Percentiles rank a stretch among this genome's conserved stretches.
Conservation (phyloP, 2,113 vertebrate genomes). For the Salvelinus namaycush region DNA sequence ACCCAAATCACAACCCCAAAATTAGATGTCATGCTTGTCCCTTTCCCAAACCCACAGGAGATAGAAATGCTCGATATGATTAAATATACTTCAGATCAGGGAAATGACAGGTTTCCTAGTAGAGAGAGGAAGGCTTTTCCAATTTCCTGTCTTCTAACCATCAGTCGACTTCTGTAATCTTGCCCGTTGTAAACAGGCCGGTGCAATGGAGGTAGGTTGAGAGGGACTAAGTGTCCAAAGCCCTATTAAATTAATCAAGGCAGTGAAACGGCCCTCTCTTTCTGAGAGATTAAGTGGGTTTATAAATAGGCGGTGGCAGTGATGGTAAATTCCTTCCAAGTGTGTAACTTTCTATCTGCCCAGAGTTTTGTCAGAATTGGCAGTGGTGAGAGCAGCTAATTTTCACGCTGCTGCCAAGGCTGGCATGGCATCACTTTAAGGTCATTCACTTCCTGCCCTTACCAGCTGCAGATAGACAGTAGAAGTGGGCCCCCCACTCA, state of each 20-base stretch:
- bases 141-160: slow-evolving; percentile 25
- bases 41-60: slow-evolving; percentile 22
- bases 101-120: slow-evolving; percentile 20
- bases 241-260: slow-evolving; percentile 47
- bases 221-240: slow-evolving; percentile 20
- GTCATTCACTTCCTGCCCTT: not conserved
- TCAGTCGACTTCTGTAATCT: slow-evolving; percentile 31
- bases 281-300: slow-evolving; percentile 44
- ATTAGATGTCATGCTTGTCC: slow-evolving; percentile 40
- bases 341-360: slow-evolving; percentile 23
- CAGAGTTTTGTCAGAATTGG: slow-evolving; percentile 32
- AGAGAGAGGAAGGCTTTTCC: slow-evolving; percentile 1
- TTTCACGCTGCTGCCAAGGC: slow-evolving; percentile 7
- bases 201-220: slow-evolving; percentile 5
- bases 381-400: slow-evolving; percentile 6
- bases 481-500: too few relatives aligned
- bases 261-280: slow-evolving; percentile 30
- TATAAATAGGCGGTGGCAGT: slow-evolving; percentile 46
- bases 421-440: slow-evolving; percentile 8
- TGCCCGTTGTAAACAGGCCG: slow-evolving; percentile 4
- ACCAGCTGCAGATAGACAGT: not conserved
- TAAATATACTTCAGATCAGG: slow-evolving; percentile 34
- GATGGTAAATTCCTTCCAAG: slow-evolving; percentile 42
- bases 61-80: slow-evolving; percentile 12
- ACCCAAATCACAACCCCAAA: slow-evolving; percentile 32